Evolutionary conservation across 2,113 vertebrate species (phyloP).

Genomic region (Ophiodon elongatus): DNA sequence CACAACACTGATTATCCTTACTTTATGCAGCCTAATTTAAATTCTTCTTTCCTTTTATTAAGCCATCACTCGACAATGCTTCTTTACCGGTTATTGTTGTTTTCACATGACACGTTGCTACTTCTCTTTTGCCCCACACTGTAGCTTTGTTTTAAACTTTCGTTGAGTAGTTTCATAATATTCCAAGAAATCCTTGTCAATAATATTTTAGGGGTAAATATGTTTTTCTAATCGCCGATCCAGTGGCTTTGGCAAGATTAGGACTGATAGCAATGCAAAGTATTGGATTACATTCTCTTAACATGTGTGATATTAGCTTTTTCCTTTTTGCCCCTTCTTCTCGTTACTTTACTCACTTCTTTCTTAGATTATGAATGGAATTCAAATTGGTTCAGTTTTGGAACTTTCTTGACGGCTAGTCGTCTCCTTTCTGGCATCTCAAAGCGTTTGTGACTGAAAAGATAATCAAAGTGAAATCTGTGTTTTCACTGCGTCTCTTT

Average conservation of each 20-base stretch:
- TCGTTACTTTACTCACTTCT: background rate
- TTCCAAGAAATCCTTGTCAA: background rate
- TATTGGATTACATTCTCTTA: background rate
- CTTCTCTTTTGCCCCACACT: background rate
- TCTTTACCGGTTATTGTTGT: background rate
- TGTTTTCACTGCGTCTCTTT: constrained; percentile 3
- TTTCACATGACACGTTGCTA: background rate
- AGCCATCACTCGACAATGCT: background rate
- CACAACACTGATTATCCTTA: background rate
- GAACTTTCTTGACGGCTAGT: background rate
- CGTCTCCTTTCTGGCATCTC: constrained; percentile 1
- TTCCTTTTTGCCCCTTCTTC: background rate
- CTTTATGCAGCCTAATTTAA: background rate
- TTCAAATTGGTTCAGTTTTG: background rate
- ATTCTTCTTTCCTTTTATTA: background rate
- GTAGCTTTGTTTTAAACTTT: background rate
- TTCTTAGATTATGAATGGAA: background rate
- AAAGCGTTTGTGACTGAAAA: background rate
- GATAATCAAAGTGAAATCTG: constrained; percentile 11
- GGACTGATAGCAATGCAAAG: background rate
- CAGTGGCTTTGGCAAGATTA: background rate
- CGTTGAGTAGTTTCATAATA: background rate
- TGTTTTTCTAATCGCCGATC: background rate
- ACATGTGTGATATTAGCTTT: background rate
- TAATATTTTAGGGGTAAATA: background rate